phyloP scores from a whole-genome alignment of 2,113 vertebrate genomes.

The Cygnus buccinator region DNA sequence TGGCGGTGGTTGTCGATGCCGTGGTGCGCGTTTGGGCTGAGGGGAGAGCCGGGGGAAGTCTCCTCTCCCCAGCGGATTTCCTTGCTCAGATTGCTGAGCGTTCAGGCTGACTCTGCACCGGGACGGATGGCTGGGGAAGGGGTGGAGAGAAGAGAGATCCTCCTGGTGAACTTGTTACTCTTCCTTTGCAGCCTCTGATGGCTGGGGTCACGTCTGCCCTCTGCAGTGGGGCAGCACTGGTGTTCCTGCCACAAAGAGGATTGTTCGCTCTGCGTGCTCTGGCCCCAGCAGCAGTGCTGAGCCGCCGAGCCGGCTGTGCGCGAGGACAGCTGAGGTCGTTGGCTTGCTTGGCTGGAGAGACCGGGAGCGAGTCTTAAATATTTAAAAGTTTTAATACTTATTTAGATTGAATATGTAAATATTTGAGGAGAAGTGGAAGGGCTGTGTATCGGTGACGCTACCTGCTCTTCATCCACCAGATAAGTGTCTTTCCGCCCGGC shows the following conservation, averaged over 20 bases:
- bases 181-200: background rate
- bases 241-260: background rate
- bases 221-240: background rate
- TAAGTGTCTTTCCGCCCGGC: background rate
- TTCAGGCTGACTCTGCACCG: background rate
- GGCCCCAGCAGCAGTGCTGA: background rate
- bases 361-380: background rate
- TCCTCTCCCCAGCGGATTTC: background rate
- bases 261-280: background rate
- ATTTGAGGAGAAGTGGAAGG: background rate
- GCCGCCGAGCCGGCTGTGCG: fast-evolving
- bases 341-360: background rate
- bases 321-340: background rate
- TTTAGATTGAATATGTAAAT: background rate
- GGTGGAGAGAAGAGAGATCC: background rate
- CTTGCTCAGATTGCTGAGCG: background rate
- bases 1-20: fast-evolving
- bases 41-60: background rate
- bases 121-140: background rate
- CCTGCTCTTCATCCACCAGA: background rate
- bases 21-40: fast-evolving
- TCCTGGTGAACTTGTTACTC: background rate
- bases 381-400: background rate
- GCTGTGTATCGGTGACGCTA: background rate
- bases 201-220: background rate